Evolutionary conservation across 2,113 vertebrate species (phyloP).

Genomic region (Ivindomyrus marchei): DNA sequence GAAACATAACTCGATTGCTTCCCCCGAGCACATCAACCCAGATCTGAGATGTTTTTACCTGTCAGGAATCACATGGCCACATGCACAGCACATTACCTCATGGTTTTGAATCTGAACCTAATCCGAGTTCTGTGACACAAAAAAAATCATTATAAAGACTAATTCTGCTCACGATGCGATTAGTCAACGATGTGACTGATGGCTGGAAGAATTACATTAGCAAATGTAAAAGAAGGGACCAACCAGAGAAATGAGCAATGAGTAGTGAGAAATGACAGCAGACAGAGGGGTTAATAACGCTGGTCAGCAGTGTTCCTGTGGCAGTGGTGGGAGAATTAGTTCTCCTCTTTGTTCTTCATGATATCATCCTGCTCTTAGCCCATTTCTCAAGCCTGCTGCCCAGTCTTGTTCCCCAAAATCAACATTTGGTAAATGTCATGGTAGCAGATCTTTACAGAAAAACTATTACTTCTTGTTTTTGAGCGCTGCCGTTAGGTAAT

Average conservation of each 20-base stretch:
- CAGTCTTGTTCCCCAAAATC: neutral
- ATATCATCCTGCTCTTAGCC: constrained; percentile 3
- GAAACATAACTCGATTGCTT: neutral
- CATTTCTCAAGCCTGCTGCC: neutral
- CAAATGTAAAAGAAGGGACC: neutral
- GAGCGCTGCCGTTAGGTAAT: neutral
- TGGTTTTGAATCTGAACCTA: neutral
- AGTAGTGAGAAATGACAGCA: neutral
- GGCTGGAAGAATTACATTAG: neutral
- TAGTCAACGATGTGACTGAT: neutral
- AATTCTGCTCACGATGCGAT: neutral
- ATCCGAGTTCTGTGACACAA: neutral
- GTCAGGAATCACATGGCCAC: neutral
- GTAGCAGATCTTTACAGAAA: neutral
- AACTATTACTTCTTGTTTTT: neutral
- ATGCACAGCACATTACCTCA: neutral
- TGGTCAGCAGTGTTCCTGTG: neutral
- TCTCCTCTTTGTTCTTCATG: neutral
- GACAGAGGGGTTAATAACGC: neutral
- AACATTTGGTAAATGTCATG: constrained; percentile 1
- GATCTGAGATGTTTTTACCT: neutral
- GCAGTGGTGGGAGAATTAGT: neutral
- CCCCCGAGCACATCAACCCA: neutral
- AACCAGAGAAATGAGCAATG: neutral
- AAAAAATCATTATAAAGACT: neutral